Percentiles rank a stretch among this genome's conserved stretches.
phyloP scores from a whole-genome alignment of 2,113 vertebrate genomes.

The Mobula hypostoma region DNA sequence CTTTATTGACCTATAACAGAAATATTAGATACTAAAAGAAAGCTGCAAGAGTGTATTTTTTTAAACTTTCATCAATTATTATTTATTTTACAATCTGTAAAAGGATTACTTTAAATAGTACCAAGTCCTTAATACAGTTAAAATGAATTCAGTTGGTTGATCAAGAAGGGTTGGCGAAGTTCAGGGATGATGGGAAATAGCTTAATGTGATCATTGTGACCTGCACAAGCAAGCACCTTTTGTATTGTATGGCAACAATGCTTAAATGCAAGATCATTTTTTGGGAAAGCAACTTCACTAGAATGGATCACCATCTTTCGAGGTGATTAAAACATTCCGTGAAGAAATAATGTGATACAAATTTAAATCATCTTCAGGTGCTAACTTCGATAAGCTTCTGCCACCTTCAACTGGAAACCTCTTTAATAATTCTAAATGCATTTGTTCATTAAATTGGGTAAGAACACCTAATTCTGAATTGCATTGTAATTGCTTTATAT shows the following conservation, averaged over 20 bases:
- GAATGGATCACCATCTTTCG: background rate
- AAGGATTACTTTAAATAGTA: background rate
- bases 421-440: background rate
- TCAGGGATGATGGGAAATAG: too few species aligned
- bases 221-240: background rate
- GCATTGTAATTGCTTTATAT: background rate
- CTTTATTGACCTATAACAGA: background rate
- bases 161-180: too few species aligned
- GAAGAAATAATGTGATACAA: background rate
- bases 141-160: too few species aligned
- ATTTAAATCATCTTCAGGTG: background rate
- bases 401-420: background rate
- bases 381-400: background rate
- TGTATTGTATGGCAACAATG: too few species aligned
- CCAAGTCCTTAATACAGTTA: background rate
- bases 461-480: constrained; percentile 9
- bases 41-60: background rate
- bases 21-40: background rate
- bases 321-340: background rate
- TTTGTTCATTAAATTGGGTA: constrained; percentile 18
- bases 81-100: too few species aligned
- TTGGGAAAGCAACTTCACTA: background rate
- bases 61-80: background rate
- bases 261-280: background rate
- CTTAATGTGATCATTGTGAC: background rate